Evolutionary conservation across 2,797 vertebrate species (phyloP).

Genomic region (Chloroceryle inda): DNA sequence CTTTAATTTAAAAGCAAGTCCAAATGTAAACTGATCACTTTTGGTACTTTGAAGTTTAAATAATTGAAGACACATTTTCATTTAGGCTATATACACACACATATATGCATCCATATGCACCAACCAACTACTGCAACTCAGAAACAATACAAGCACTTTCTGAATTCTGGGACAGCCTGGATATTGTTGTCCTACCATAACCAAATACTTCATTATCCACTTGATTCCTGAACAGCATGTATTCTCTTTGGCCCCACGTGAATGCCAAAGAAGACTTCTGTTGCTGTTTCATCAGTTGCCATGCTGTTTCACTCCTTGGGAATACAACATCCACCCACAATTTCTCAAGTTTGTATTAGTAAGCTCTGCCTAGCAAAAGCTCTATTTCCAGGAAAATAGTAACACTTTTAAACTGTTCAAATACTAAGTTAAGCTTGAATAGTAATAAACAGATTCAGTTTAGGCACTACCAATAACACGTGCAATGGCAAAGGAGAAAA

Average conservation of each 20-base stretch:
- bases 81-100: not conserved
- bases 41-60: not conserved
- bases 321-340: slow-evolving; percentile 1
- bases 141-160: not conserved
- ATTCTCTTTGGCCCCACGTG: not conserved
- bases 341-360: not conserved
- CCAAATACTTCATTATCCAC: not conserved
- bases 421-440: not conserved
- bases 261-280: not conserved
- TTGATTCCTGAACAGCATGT: not conserved
- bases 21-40: not conserved
- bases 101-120: not conserved
- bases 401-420: not conserved
- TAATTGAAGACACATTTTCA: not conserved
- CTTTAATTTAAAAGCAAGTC: not conserved
- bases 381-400: not conserved
- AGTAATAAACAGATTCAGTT: not conserved
- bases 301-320: not conserved
- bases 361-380: not conserved
- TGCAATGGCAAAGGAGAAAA: not conserved
- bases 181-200: not conserved
- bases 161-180: not conserved
- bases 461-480: not conserved
- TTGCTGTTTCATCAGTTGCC: not conserved
- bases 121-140: not conserved